Percentiles rank a stretch among this genome's conserved stretches.
These are phyloP conservation scores for Orthosia cruda DNA, from an alignment of 2,888 invertebrate species.

Conservation along the genomic window DNA sequence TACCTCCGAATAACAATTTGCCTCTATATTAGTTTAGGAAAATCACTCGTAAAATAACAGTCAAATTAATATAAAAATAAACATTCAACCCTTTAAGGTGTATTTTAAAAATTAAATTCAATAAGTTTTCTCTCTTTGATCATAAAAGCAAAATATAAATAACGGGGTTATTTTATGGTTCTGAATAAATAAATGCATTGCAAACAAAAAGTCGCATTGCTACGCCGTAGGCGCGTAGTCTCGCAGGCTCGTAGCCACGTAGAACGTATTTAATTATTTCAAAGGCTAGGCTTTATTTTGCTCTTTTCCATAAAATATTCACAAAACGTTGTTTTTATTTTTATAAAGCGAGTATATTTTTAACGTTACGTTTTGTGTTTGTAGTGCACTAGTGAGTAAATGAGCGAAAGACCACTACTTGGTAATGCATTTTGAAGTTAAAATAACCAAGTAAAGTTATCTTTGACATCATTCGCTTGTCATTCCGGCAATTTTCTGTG, in stretches of 20 bases:
- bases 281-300: slow-evolving; percentile 33
- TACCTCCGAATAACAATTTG: too few species aligned
- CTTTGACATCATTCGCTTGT: not conserved
- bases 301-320: slow-evolving; percentile 23
- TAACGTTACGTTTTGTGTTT: not conserved
- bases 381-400: too few species aligned
- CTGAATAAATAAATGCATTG: slow-evolving; percentile 33
- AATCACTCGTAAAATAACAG: too few species aligned
- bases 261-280: slow-evolving; percentile 53
- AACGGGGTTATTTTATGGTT: slow-evolving; percentile 29
- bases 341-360: not conserved
- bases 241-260: slow-evolving; percentile 54
- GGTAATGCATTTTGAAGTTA: not conserved
- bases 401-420: too few species aligned
- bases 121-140: slow-evolving; percentile 4
- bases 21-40: too few species aligned
- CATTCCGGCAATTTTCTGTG: not conserved
- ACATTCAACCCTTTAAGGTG: not conserved
- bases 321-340: not conserved
- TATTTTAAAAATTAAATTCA: not conserved
- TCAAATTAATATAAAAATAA: too few species aligned
- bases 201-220: slow-evolving; percentile 42
- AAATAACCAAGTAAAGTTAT: not conserved
- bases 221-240: slow-evolving; percentile 63
- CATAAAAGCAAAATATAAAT: slow-evolving; percentile 26